Evolutionary conservation across 2,888 invertebrate genomes (phyloP).

Genomic region (Platycheirus albimanus): DNA sequence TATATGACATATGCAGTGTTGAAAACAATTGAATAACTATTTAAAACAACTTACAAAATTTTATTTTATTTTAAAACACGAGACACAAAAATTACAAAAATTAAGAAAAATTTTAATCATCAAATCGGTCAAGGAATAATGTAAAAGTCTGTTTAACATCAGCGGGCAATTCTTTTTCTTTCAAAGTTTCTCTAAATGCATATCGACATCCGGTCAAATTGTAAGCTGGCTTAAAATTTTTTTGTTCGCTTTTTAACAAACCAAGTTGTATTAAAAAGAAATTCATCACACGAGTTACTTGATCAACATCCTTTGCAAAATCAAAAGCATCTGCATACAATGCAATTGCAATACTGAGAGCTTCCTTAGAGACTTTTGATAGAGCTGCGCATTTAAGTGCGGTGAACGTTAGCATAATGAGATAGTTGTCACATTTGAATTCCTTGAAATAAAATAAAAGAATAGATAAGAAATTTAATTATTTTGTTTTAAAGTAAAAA

Average conservation of each 20-base stretch:
- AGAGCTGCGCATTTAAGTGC: constrained; percentile 81
- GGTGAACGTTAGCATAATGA: constrained; percentile 81
- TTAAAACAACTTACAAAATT: background rate
- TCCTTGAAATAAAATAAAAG: constrained; percentile 75
- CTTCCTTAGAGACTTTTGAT: constrained; percentile 78
- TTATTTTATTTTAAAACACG: background rate
- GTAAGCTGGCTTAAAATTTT: constrained; percentile 79
- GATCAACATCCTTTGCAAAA: constrained; percentile 80
- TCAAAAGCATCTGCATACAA: constrained; percentile 80
- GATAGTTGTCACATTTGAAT: constrained; percentile 79
- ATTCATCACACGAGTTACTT: constrained; percentile 80
- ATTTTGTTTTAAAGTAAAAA: too few relatives aligned
- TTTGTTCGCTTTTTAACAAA: constrained; percentile 80
- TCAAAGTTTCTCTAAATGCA: constrained; percentile 79
- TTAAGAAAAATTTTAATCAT: constrained; percentile 68
- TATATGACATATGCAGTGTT: too few relatives aligned
- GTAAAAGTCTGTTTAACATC: constrained; percentile 80
- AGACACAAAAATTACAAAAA: background rate
- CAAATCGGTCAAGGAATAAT: constrained; percentile 79
- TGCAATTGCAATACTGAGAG: constrained; percentile 79
- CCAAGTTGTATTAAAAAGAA: constrained; percentile 81
- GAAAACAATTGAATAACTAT: too few relatives aligned
- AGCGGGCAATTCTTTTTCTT: constrained; percentile 78
- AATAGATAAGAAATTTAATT: too few relatives aligned
- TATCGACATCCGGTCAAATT: constrained; percentile 80